A percentile compares a stretch with the other conserved stretches of the same genome.
These are phyloP conservation scores for Ctenosaura bakeri DNA, from an alignment of 2,797 vertebrate genomes.

Conservation along the genomic window DNA sequence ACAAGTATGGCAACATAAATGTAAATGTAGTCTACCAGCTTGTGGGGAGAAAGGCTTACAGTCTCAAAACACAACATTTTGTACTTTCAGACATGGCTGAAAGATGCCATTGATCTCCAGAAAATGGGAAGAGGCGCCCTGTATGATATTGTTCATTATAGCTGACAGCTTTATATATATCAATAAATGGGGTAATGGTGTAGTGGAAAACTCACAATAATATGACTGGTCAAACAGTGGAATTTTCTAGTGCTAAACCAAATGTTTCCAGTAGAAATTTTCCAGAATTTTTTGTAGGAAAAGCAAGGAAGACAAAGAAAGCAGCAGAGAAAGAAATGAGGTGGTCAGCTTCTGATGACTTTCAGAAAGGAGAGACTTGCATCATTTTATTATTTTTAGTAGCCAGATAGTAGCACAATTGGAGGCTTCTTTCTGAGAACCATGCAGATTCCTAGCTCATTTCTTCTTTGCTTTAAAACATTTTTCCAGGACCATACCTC, in stretches of 20 bases:
- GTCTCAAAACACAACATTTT: constrained; percentile 50
- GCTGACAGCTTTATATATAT: not conserved
- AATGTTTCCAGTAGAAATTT: not conserved
- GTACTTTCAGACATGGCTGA: constrained; percentile 30
- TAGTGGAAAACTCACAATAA: constrained; percentile 6
- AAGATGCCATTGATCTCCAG: not conserved
- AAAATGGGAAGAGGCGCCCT: not conserved
- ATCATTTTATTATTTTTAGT: not conserved
- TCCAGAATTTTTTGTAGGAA: not conserved
- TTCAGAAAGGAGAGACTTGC: not conserved
- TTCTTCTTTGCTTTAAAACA: not conserved
- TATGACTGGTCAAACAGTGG: not conserved
- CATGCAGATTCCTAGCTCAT: not conserved
- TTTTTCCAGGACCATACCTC: not conserved
- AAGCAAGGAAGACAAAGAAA: too few species aligned
- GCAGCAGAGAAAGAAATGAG: not conserved
- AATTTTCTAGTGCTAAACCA: not conserved
- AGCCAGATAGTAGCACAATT: not conserved
- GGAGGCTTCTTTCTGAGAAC: not conserved
- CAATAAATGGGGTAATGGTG: not conserved
- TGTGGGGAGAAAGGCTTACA: constrained; percentile 47
- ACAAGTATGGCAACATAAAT: constrained; percentile 69
- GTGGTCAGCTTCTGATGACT: not conserved
- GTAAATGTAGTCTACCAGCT: constrained; percentile 55
- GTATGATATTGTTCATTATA: not conserved